Evolutionary conservation across 2,797 vertebrate genomes (phyloP).

Genomic region (Catamblyrhynchus diadema): DNA sequence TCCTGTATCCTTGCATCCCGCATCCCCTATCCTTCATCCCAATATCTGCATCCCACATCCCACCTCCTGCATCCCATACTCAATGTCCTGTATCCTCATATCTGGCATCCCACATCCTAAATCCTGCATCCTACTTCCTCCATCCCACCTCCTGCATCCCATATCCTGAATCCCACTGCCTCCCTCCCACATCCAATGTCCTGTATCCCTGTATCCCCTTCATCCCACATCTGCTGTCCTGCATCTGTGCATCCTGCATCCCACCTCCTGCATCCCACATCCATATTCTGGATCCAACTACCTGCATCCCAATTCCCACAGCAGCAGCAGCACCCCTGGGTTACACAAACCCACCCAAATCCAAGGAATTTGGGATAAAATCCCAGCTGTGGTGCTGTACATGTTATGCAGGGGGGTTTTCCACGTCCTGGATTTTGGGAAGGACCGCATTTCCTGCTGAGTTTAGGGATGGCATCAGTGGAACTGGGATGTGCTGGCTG

Average conservation of each 20-base stretch:
- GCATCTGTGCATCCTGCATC: neutral
- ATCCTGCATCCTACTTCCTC: too few species aligned
- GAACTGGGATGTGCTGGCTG: neutral
- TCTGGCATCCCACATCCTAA: neutral
- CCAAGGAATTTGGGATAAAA: neutral
- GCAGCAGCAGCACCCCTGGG: neutral
- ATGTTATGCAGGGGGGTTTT: rapidly evolving
- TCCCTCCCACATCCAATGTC: neutral
- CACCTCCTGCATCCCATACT: neutral
- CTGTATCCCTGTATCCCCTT: neutral
- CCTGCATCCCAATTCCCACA: neutral
- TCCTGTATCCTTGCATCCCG: too few species aligned
- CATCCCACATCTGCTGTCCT: rapidly evolving
- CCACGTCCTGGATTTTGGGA: rapidly evolving
- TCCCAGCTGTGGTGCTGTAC: neutral
- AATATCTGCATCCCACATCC: neutral
- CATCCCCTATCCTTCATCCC: neutral
- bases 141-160: neutral
- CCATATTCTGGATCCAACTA: neutral
- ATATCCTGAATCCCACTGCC: neutral
- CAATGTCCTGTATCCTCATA: rapidly evolving
- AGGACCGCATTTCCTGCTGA: neutral
- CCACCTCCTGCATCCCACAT: neutral
- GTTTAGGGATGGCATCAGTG: neutral
- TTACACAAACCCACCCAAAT: neutral